Evolutionary conservation across 2,797 vertebrate species (phyloP), one percentile per base, ranked within the genome.

Genomic region (Microcaecilia unicolor): DNA sequence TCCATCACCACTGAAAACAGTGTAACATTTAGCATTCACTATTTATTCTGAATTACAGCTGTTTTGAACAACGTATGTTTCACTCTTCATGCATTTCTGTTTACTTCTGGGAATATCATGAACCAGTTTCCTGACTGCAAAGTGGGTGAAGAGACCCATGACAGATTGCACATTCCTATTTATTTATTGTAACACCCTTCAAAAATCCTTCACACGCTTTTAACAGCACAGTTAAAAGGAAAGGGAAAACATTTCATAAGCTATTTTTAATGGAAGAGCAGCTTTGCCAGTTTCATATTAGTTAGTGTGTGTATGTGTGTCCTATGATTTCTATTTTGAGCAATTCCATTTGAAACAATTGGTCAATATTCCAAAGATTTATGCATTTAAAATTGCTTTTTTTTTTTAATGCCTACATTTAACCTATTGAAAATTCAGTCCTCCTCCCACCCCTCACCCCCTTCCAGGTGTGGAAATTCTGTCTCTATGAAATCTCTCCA

Each of bases 161-260:
- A 22, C 32, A 33, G 11, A 56, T 39, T 48, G 19, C 16, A 15
- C 37, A 18, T 61, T 67, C 60, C 37, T 49, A 9, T 61, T 45
- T n/a, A n/a, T n/a, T n/a, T 52, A 28, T 21, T 31, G 9, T n/a
- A 41, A 45, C 41, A 46, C 47, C 54, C 45, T 54, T 61, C 53
- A 73, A 42, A 71, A 72, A 60, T 51, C 57, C 50, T 70, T 71
- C 44, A 54, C 43, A 13, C 1, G 0, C 9, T 44, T 55, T 38
- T 55, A 67, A 22, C 22, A 31, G 41, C 6, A 10, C 10, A 32
- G 35, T 53, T 51, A 22, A 51, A 49, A 47, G 36, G 33, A 67
- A 55, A 41, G 22, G n/a, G n/a, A n/a, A n/a, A n/a, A n/a, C n/a
- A n/a, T n/a, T 21, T 52, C 55, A 25, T 3, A 1, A 60, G 18